Percentiles rank a stretch among this genome's conserved stretches.
These are phyloP conservation scores for Datnioides undecimradiatus DNA, from an alignment of 2,113 vertebrate species.

Conservation along the genomic window DNA sequence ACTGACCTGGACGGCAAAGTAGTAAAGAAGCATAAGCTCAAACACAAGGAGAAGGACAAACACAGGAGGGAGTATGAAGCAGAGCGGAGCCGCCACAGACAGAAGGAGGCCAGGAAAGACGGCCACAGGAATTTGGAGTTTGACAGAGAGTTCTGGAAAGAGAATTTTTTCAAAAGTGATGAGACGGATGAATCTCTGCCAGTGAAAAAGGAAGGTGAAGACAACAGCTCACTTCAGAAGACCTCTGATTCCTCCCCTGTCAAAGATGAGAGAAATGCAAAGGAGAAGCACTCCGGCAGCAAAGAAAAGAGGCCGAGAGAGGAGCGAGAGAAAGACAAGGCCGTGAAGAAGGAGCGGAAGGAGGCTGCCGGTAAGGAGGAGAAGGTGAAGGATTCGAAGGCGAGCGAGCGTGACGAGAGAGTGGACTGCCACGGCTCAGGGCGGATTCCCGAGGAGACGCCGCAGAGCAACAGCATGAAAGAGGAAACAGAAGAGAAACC, in stretches of 20 bases:
- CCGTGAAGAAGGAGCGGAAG: constrained; percentile 88
- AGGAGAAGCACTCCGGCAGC: constrained; percentile 88
- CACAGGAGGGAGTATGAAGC: constrained; percentile 91
- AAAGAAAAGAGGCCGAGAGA: constrained; percentile 91
- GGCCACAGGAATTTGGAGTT: constrained; percentile 94
- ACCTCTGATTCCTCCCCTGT: constrained; percentile 84
- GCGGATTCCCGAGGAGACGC: constrained; percentile 76
- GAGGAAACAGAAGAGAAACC: constrained; percentile 88
- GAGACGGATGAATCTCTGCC: constrained; percentile 89
- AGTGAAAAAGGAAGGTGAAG: constrained; percentile 85
- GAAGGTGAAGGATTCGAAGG: constrained; percentile 88
- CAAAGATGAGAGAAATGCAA: constrained; percentile 90
- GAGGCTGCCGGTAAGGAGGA: constrained; percentile 89
- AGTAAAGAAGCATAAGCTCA: constrained; percentile 97
- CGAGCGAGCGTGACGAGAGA: constrained; percentile 81
- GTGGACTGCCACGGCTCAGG: constrained; percentile 72
- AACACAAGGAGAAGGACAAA: constrained; percentile 97
- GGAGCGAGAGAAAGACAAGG: constrained; percentile 89
- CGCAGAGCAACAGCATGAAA: constrained; percentile 77
- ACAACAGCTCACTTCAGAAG: constrained; percentile 85
- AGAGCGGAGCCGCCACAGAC: constrained; percentile 92
- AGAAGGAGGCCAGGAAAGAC: constrained; percentile 90
- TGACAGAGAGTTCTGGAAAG: constrained; percentile 99
- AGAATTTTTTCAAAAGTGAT: constrained; percentile 99
- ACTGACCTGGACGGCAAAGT: constrained; percentile 93